Evolutionary conservation across 2,113 vertebrate genomes (phyloP).

Genomic region (Paratilapia polleni): DNA sequence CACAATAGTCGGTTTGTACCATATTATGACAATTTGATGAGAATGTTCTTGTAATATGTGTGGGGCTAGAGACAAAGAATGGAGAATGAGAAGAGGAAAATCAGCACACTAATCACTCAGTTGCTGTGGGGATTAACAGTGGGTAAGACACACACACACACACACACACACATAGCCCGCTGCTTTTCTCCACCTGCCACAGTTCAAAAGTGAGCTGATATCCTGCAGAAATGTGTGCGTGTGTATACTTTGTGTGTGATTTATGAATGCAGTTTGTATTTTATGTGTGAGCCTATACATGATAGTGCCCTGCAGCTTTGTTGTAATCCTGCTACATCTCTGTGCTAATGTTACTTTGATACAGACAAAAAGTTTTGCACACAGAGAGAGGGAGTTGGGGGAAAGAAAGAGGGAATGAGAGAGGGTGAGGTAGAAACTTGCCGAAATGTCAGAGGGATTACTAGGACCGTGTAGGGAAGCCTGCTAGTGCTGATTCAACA

Average conservation of each 20-base stretch:
- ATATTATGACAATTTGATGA: slow-evolving; percentile 15
- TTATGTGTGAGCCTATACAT: not conserved
- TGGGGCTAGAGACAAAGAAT: not conserved
- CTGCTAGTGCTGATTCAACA: slow-evolving; percentile 35
- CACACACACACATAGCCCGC: not conserved
- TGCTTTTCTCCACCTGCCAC: slow-evolving; percentile 44
- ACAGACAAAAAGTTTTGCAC: not conserved
- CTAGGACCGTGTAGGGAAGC: not conserved
- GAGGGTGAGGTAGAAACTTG: not conserved
- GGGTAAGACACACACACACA: not conserved
- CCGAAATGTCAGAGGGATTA: slow-evolving; percentile 47
- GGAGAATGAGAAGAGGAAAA: not conserved
- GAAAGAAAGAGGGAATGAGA: not conserved
- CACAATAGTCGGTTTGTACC: not conserved
- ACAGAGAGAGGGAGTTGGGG: not conserved
- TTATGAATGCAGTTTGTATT: not conserved
- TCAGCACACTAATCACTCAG: slow-evolving; percentile 39
- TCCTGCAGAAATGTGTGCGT: not conserved
- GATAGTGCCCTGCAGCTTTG: not conserved
- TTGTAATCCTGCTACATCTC: not conserved
- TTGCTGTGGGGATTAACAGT: slow-evolving; percentile 36
- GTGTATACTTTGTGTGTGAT: not conserved
- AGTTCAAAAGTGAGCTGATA: slow-evolving; percentile 29
- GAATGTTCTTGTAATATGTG: slow-evolving; percentile 2
- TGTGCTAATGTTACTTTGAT: slow-evolving; percentile 9